These are phyloP conservation scores for Parnassius glacialis DNA, from an alignment of 2,888 invertebrate species.

Conservation along the genomic window DNA sequence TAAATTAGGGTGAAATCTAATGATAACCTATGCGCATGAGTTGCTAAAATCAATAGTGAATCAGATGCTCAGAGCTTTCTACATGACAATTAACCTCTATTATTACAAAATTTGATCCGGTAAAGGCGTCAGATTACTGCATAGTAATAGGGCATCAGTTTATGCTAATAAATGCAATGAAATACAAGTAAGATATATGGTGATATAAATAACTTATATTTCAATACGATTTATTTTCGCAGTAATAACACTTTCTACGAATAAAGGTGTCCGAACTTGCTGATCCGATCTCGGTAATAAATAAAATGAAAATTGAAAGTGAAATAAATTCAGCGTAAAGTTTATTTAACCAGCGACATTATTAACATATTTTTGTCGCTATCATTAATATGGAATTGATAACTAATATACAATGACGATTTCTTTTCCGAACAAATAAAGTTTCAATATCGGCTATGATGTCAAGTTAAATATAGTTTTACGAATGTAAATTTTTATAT, in stretches of 20 bases:
- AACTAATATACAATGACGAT: conserved; percentile 16
- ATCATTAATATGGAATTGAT: conserved; percentile 38
- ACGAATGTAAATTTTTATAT: no score
- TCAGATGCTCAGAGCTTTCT: conserved; percentile 28
- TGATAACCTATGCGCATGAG: conserved; percentile 8
- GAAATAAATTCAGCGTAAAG: conserved; percentile 66
- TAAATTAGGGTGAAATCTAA: conserved; percentile 8
- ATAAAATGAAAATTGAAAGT: conserved; percentile 70
- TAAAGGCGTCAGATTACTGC: not conserved
- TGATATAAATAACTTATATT: conserved; percentile 30
- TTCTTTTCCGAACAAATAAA: not conserved
- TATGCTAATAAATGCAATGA: no score
- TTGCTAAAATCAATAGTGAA: conserved; percentile 16
- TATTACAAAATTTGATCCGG: not conserved
- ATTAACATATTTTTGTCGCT: conserved; percentile 51
- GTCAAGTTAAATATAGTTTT: not conserved
- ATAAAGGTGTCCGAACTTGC: conserved; percentile 49
- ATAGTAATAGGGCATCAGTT: no score
- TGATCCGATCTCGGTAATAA: conserved; percentile 64
- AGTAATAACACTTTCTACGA: no score
- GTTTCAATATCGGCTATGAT: not conserved
- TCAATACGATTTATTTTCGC: no score
- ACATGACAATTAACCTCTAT: conserved; percentile 8
- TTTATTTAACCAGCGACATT: conserved; percentile 58
- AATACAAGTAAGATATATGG: no score